Evolutionary conservation across 2,797 vertebrate genomes (phyloP).

Genomic region (Gephyroberyx darwinii): DNA sequence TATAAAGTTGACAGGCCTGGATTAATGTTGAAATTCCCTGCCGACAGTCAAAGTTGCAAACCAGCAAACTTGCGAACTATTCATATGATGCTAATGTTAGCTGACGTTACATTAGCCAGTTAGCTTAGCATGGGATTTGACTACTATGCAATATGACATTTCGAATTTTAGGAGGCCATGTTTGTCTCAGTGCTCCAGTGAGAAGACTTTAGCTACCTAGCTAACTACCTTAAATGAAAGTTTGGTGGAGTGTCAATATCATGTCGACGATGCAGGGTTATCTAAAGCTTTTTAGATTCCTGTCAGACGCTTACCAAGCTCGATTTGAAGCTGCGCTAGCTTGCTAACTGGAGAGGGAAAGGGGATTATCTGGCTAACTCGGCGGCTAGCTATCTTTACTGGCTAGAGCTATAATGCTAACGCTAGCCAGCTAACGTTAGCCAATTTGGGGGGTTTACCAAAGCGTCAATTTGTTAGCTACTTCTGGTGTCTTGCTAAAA

Average conservation of each 20-base stretch:
- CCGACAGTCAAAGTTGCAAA: constrained; percentile 11
- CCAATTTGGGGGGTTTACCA: constrained; percentile 48
- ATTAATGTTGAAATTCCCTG: neutral
- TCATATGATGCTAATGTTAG: constrained; percentile 51
- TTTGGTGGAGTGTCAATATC: neutral
- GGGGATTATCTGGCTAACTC: constrained; percentile 72
- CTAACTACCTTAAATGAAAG: constrained; percentile 4
- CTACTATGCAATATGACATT: constrained; percentile 63
- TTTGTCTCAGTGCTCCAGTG: constrained; percentile 40
- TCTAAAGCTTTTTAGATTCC: constrained; percentile 9
- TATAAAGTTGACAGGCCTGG: too few relatives aligned
- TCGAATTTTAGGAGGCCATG: constrained; percentile 68
- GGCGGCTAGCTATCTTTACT: constrained; percentile 48
- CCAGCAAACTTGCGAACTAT: constrained; percentile 13
- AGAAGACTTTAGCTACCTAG: constrained; percentile 17
- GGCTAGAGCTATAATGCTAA: constrained; percentile 48
- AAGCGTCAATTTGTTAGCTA: constrained; percentile 49
- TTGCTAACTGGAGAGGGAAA: constrained; percentile 39
- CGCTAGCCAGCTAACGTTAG: constrained; percentile 66
- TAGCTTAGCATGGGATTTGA: constrained; percentile 66
- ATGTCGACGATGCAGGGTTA: constrained; percentile 6
- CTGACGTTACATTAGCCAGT: constrained; percentile 48
- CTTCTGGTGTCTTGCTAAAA: constrained; percentile 25
- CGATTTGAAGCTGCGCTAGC: constrained; percentile 24
- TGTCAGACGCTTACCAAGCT: constrained; percentile 13